These are phyloP conservation scores for Delphinus delphis DNA, from an alignment of 2,113 vertebrate genomes.

Conservation along the genomic window DNA sequence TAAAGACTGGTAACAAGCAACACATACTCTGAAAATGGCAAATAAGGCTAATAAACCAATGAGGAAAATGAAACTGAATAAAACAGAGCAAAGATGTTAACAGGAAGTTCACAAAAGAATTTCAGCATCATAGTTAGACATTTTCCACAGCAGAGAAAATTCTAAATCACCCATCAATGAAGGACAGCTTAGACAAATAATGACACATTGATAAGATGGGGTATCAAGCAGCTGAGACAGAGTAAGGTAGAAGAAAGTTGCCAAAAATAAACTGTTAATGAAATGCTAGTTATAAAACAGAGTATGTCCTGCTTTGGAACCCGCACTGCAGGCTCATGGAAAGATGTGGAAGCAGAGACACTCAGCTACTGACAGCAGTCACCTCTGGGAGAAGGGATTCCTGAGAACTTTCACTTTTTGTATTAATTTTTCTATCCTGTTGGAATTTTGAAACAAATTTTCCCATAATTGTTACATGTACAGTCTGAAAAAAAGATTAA, in stretches of 20 bases:
- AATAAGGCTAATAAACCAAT: accelerated
- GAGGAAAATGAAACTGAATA: too few relatives aligned
- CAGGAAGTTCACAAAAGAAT: too few relatives aligned
- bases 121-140: neutral
- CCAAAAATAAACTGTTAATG: neutral
- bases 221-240: neutral
- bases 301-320: too few relatives aligned
- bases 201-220: accelerated
- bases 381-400: neutral
- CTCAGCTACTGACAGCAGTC: too few relatives aligned
- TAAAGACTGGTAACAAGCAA: neutral
- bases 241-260: neutral
- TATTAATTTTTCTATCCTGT: neutral
- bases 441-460: neutral
- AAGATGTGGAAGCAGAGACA: too few relatives aligned
- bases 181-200: neutral
- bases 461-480: neutral
- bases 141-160: neutral
- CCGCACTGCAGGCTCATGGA: too few relatives aligned
- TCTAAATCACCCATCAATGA: accelerated
- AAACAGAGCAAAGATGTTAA: neutral
- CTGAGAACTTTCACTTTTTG: neutral
- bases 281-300: neutral
- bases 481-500: neutral
- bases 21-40: neutral